phyloP scores from a whole-genome alignment of 2,888 invertebrate genomes.

The Ectemnius lituratus region DNA sequence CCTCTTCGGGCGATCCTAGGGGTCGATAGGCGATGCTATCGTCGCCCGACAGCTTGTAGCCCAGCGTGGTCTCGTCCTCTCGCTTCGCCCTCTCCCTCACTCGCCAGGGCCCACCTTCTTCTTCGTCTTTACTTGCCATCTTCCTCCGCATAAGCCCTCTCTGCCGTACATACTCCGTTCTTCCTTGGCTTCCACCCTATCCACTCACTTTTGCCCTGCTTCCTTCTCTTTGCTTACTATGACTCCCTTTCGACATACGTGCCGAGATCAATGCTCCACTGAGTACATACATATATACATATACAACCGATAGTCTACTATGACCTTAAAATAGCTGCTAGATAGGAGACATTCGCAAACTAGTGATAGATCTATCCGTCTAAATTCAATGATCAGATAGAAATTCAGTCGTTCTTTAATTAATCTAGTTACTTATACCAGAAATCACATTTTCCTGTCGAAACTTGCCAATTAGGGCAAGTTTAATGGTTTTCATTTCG shows the following conservation, averaged over 20 bases:
- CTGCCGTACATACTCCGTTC: conserved; percentile 36
- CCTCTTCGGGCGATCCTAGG: conserved; percentile 76
- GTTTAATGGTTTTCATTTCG: too few species aligned
- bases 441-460: too few species aligned
- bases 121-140: conserved; percentile 29
- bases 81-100: conserved; percentile 19
- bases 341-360: conserved; percentile 70
- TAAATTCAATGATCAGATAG: too few species aligned
- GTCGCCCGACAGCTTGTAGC: conserved; percentile 74
- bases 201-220: conserved; percentile 31
- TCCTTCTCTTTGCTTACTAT: conserved; percentile 22
- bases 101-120: conserved; percentile 27
- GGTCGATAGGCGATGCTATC: conserved; percentile 77
- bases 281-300: conserved; percentile 35
- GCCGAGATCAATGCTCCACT: neutral
- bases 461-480: too few species aligned
- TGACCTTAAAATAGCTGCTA: conserved; percentile 63
- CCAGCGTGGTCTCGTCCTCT: conserved; percentile 64
- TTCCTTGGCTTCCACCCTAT: conserved; percentile 38
- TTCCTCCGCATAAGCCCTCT: conserved; percentile 30
- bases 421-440: too few species aligned
- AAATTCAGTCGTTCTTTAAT: too few species aligned
- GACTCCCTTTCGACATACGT: conserved; percentile 31
- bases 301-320: conserved; percentile 50
- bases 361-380: conserved; percentile 48